Base-by-base conservation (phyloP, 2,888 invertebrate species). In the Pandemis corylana region DNA sequence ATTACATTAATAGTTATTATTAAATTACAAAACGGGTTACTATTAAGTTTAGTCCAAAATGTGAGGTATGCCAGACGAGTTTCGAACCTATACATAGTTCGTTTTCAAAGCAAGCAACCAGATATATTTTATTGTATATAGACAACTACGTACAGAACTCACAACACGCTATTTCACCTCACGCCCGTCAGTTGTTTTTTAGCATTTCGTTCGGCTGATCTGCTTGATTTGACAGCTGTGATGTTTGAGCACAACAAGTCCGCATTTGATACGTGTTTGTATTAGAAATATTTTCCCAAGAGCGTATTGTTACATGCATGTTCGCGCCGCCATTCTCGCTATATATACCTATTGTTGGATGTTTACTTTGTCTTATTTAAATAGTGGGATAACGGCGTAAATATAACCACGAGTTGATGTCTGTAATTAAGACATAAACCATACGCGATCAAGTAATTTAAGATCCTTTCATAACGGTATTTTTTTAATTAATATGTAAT, bases 251-350 rank as follows among this genome's bases (percentile, higher is more conserved):
- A 65, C 69, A 74, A 53, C 69, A 10, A 49, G 28, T 68, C 61
- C 69, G 53, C 70, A 74, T 74, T 74, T 62, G 74, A 74, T 74
- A 74, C 70, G 70, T 74, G 74, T 70, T 74, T 70, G 70, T 62
- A 62, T 36, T 62, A 20, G 44, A 53, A 74, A 74, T 74, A 66
- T 70, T 66, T 74, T 74, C 74, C 66, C 74, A 74, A 70, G 74
- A 70, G 74, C 66, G 61, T 73, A 73, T 74, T 74, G 62, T 74
- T 70, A 74, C 70, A 69, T 9, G 51, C 49, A 2, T 46, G 51
- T 66, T 59, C 51, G 28, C 59, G 67, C 67, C 66, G 66, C 63
- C 20, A 41, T 56, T 15, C 44, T n/a, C 53, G 67, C 36, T 15
- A 41, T 41, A 61, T 61, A 62, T 72, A 72, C 66, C 72, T 67